Base-by-base conservation (phyloP, 1,140 invertebrate species). In the Drosophila busckii region DNA sequence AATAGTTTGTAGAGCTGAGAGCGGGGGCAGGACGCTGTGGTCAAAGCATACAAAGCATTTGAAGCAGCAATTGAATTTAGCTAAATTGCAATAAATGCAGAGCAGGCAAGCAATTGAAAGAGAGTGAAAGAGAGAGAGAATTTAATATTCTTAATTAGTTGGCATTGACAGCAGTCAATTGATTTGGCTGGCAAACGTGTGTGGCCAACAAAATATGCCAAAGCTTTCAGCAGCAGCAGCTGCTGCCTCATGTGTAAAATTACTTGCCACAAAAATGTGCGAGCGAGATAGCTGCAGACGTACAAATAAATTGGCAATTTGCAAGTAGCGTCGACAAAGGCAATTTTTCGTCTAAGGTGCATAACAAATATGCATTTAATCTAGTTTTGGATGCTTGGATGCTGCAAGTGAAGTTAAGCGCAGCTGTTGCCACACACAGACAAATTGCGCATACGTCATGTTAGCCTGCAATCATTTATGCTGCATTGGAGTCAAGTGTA, bases 361-460 rank as follows among this genome's bases (percentile, higher is more conserved):
- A 62, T 71, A 73, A 55, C 73, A 78, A 80, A 82, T 65, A 67
- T 80, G 75, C 73, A 69, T 73, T 80, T 80, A 82, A 80, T 80
- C 46, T 52, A 80, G 53, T 80, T 45, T 54, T 62, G 8, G 23
- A 6, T 55, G 37, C 12, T 35, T 59, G 7, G n/a, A n/a, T 63
- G 62, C 60, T 56, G 61, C 41, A 31, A 34, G 48, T 42, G 28
- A 12, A 35, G 20, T 34, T 25, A 48, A 9, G 9, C 35, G 37
- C 40, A 48, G 19, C 34, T 40, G 41, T 37, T 32, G 20, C 19
- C n/a, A 56, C 31, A 49, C 54, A 52, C 60, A 59, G 56, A 75
- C 70, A 80, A 80, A 82, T 78, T 82, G 82, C 75, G 66, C 69
- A 80, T 73, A 80, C 73, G 73, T 59, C 73, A 59, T 26, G 68